Evolutionary conservation across 2,113 vertebrate species (phyloP).

Genomic region (Corythoichthys intestinalis): DNA sequence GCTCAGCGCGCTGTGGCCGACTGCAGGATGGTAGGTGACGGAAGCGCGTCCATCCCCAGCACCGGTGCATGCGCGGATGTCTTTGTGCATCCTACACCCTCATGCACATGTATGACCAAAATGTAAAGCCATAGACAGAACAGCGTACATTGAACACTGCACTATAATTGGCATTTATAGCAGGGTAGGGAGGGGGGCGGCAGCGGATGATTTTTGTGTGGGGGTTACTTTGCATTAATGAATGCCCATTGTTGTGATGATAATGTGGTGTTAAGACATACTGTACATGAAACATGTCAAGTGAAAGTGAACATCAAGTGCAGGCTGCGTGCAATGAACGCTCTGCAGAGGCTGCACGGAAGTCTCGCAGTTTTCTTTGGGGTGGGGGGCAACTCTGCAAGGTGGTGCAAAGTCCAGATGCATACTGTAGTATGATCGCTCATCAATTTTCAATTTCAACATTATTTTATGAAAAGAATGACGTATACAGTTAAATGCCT

Average conservation of each 20-base stretch:
- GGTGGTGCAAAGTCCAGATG: constrained; percentile 5
- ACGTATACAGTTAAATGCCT: too few species aligned
- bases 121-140: not conserved
- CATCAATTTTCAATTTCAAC: too few species aligned
- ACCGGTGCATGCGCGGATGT: constrained; percentile 32
- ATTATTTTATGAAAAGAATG: too few species aligned
- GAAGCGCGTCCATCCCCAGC: constrained; percentile 44
- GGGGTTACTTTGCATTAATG: not conserved
- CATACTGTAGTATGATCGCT: not conserved
- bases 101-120: not conserved
- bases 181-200: not conserved
- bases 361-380: not conserved
- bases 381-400: not conserved
- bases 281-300: not conserved
- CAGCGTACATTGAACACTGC: constrained; percentile 18
- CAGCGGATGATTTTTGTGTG: not conserved
- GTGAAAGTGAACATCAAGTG: not conserved
- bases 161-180: constrained; percentile 31
- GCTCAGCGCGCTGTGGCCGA: constrained; percentile 85
- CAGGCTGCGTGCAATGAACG: not conserved
- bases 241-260: not conserved
- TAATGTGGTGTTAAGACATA: not conserved
- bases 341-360: not conserved
- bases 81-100: constrained; percentile 1
- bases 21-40: constrained; percentile 92